phyloP scores from a whole-genome alignment of 1,140 invertebrate genomes.

The Panonychus citri region DNA sequence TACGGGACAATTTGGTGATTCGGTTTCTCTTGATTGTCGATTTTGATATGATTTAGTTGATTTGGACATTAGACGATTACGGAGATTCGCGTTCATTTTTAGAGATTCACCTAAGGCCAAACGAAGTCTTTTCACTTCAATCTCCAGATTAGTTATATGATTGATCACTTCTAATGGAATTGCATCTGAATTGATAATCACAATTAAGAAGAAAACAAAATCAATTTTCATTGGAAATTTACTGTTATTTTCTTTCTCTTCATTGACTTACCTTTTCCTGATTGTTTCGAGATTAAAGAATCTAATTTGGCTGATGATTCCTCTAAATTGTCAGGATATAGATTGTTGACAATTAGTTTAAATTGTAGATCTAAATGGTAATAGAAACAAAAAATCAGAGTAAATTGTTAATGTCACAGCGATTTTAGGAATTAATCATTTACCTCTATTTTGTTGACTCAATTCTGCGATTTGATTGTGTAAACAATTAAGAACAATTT shows the following conservation, averaged over 20 bases:
- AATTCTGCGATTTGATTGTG: slow-evolving; percentile 13
- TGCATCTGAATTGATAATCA: neutral
- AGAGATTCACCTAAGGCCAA: slow-evolving; percentile 10
- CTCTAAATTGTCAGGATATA: neutral
- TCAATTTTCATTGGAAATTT: too few species aligned
- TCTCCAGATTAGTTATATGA: slow-evolving; percentile 11
- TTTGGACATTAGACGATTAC: slow-evolving; percentile 3
- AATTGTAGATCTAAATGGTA: neutral
- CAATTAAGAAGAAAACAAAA: too few species aligned
- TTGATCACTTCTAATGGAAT: slow-evolving; percentile 4
- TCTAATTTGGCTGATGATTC: neutral
- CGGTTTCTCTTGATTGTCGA: neutral
- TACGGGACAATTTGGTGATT: neutral
- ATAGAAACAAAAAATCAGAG: neutral
- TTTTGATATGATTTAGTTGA: neutral
- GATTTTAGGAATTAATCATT: neutral
- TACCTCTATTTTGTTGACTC: slow-evolving; percentile 12
- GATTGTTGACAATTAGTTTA: neutral
- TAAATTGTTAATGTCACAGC: too few species aligned
- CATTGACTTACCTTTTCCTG: neutral
- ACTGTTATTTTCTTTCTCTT: too few species aligned
- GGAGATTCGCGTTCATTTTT: slow-evolving; percentile 11
- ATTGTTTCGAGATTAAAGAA: neutral
- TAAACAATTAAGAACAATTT: slow-evolving; percentile 6
- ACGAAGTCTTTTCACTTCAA: slow-evolving; percentile 12